Evolutionary conservation across 1,140 invertebrate species (phyloP), one percentile per base, ranked within the genome.

Genomic region (Oscheius sp.): DNA sequence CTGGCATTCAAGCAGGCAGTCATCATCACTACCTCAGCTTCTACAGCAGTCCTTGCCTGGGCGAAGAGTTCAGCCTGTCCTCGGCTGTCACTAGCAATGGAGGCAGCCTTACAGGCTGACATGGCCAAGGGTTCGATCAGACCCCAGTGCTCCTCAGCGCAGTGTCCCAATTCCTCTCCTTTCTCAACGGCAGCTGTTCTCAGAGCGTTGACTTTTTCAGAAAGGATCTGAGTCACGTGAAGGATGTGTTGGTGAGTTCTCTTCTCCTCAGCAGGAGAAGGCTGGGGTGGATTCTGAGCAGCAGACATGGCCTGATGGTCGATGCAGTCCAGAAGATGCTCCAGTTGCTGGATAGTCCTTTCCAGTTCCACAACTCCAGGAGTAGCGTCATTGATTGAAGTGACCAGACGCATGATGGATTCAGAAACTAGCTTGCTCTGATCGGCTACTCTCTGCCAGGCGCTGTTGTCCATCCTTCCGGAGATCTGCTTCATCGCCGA

Each of bases 341-440:
- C 90, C 3, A 98, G 85, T 23, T 90, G 90, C 23, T 93, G 90
- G 63, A 95, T 89, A 0, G 92, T 92, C 1, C 88, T 87, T 45
- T 93, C 91, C 85, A 95, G 96, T 85, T 98, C 94, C 3, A 91
- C 90, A 82, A 96, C 93, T 0, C 95, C 95, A 0, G 95, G 95
- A 0, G 94, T 94, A 83, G 93, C 93, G 13, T 83, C 77, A 28
- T 65, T 73, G 68, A 84, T 80, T 7, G 75, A 73, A 18, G 73
- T 75, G 3, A 83, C 81, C 3, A 98, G 87, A 15, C 90, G 89
- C 85, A 97, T 98, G 77, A 99, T 97, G 0, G 93, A 93, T 83
- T 98, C 94, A 18, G 93, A 96, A 0, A 98, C 93, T 78, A 90
- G 91, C 85, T 94, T 95, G 79, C 93, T 95, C 85, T 96, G 92